These are phyloP conservation scores for Aphelinus certus DNA, from an alignment of 1,140 invertebrate species.

Conservation along the genomic window DNA sequence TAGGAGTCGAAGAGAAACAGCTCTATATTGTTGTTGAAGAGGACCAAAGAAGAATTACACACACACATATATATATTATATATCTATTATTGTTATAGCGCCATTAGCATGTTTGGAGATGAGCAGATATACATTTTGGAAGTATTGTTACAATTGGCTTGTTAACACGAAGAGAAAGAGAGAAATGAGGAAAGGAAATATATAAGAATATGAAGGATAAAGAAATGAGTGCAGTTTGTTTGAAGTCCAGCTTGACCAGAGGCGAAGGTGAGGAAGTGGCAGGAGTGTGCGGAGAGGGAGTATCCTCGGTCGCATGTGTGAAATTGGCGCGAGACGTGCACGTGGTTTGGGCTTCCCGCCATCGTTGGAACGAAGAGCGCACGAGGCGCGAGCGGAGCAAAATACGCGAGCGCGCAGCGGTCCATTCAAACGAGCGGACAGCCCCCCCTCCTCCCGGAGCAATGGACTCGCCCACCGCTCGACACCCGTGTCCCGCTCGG, in stretches of 20 bases:
- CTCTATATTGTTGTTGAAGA: too few relatives aligned
- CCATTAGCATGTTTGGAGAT: conserved; percentile 1
- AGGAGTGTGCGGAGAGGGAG: too few relatives aligned
- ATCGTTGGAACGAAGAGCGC: conserved; percentile 49
- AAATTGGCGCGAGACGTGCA: neutral
- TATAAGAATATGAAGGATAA: too few relatives aligned
- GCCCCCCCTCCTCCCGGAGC: conserved; percentile 37
- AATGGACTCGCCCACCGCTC: conserved; percentile 55
- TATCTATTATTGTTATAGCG: neutral
- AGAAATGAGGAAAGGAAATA: too few relatives aligned
- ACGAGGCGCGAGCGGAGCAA: neutral
- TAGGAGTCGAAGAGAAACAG: too few relatives aligned
- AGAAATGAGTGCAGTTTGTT: too few relatives aligned
- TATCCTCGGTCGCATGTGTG: too few relatives aligned
- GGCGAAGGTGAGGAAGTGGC: too few relatives aligned
- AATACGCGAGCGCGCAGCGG: conserved; percentile 30
- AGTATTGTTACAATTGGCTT: too few relatives aligned
- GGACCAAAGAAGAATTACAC: neutral
- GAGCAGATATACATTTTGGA: neutral
- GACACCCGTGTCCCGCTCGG: neutral
- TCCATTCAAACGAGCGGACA: conserved; percentile 48
- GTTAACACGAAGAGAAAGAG: too few relatives aligned
- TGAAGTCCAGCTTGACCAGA: too few relatives aligned
- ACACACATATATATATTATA: too few relatives aligned
- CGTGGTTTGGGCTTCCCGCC: conserved; percentile 52